phyloP scores from a whole-genome alignment of 1,140 invertebrate genomes.

The Drosophila sp. region DNA sequence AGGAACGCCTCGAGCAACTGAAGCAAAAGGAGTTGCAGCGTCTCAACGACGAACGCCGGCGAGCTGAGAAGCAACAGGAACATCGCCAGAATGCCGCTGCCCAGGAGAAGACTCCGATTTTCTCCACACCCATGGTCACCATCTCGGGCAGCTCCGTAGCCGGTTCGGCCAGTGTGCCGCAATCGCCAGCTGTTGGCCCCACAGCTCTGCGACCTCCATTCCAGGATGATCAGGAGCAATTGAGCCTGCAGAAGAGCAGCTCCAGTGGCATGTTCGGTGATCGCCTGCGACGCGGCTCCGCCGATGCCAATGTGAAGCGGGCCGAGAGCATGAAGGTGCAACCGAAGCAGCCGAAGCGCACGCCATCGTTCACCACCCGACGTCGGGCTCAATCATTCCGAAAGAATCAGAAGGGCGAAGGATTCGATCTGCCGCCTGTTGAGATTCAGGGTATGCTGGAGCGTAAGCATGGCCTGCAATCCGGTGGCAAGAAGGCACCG shows the following conservation, averaged over 20 bases:
- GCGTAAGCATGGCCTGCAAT: conserved; percentile 96
- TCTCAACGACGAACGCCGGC: conserved; percentile 91
- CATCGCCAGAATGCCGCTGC: conserved; percentile 85
- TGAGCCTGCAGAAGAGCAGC: conserved; percentile 80
- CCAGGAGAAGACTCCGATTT: conserved; percentile 84
- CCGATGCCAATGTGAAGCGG: conserved; percentile 88
- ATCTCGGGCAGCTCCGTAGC: conserved; percentile 32
- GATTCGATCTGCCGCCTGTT: conserved; percentile 92
- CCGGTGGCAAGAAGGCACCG: conserved; percentile 96
- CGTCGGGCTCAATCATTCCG: conserved; percentile 94
- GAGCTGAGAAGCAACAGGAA: conserved; percentile 88
- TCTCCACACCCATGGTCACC: conserved; percentile 77
- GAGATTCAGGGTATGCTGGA: conserved; percentile 96
- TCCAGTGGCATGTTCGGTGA: conserved; percentile 89
- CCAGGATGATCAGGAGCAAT: conserved; percentile 66
- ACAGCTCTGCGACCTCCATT: conserved; percentile 53
- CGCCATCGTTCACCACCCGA: conserved; percentile 96
- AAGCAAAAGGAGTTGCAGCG: conserved; percentile 93
- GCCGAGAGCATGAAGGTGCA: conserved; percentile 95
- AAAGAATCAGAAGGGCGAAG: conserved; percentile 88
- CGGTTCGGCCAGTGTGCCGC: conserved; percentile 38
- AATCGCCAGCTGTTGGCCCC: conserved; percentile 53
- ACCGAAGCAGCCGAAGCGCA: conserved; percentile 90
- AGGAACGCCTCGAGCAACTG: conserved; percentile 90
- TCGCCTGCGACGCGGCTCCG: conserved; percentile 86